Conservation (phyloP, 2,113 vertebrate species). For the Anthoscopus minutus region DNA sequence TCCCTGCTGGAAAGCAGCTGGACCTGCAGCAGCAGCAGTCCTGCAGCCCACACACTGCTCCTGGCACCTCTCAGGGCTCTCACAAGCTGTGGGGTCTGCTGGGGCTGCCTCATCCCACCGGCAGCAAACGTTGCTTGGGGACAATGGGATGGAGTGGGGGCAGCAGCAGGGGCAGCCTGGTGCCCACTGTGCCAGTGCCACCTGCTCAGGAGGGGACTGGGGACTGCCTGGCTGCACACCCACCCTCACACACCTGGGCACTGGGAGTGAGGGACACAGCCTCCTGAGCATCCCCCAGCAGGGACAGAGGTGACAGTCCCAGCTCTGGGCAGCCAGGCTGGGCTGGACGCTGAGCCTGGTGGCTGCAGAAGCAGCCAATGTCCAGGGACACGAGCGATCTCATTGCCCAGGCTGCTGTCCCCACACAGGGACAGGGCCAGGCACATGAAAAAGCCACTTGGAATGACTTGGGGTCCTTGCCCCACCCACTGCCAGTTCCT, state of each 20-base stretch:
- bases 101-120: background rate
- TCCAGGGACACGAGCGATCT: background rate
- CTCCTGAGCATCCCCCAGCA: background rate
- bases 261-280: background rate
- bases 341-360: background rate
- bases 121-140: rapidly evolving
- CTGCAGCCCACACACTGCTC: background rate
- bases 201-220: rapidly evolving
- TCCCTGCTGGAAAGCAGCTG: background rate
- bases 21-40: background rate
- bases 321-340: background rate
- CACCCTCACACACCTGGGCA: too few species aligned
- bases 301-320: background rate
- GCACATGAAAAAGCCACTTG: background rate
- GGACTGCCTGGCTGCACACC: background rate
- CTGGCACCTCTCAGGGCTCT: background rate
- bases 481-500: background rate
- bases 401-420: background rate
- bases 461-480: rapidly evolving
- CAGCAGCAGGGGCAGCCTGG: background rate
- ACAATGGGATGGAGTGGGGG: background rate
- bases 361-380: background rate
- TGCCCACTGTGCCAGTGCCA: background rate
- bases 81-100: background rate
- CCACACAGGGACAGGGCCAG: background rate